These are phyloP conservation scores for Zaprionus inermis DNA, from an alignment of 1,140 invertebrate species.

Conservation along the genomic window DNA sequence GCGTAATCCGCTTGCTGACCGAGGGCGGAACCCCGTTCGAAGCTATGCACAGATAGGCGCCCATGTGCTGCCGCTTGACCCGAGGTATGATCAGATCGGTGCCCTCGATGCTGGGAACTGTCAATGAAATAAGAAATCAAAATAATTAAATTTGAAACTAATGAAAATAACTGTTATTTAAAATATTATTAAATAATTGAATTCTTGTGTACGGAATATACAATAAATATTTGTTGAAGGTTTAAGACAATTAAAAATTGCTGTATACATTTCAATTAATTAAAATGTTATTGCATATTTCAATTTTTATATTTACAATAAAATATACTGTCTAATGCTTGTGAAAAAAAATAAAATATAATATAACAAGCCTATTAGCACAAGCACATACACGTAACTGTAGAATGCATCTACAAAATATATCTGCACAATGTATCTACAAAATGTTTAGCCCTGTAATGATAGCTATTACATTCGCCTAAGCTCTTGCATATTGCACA, in stretches of 20 bases:
- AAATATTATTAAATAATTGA: neutral
- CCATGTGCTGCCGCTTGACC: conserved; percentile 94
- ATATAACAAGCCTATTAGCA: neutral
- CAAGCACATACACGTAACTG: conserved; percentile 25
- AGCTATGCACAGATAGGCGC: conserved; percentile 94
- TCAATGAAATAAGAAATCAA: conserved; percentile 59
- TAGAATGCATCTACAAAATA: conserved; percentile 4
- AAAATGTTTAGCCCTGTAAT: conserved; percentile 59
- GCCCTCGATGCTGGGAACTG: conserved; percentile 89
- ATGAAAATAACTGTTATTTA: neutral
- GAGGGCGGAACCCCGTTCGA: conserved; percentile 94
- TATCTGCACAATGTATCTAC: conserved; percentile 45
- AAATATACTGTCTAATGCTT: too few species aligned
- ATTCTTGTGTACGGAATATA: neutral
- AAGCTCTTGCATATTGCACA: conserved; percentile 48
- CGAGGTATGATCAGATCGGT: conserved; percentile 91
- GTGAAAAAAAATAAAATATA: neutral
- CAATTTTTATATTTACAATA: neutral
- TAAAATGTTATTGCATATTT: neutral
- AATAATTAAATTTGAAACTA: neutral
- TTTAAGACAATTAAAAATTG: too few species aligned
- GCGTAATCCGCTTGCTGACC: conserved; percentile 94
- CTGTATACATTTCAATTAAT: neutral
- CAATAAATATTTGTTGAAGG: too few species aligned
- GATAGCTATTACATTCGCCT: conserved; percentile 58